Evolutionary conservation across 2,113 vertebrate species (phyloP).

Genomic region (Cavia aperea): DNA sequence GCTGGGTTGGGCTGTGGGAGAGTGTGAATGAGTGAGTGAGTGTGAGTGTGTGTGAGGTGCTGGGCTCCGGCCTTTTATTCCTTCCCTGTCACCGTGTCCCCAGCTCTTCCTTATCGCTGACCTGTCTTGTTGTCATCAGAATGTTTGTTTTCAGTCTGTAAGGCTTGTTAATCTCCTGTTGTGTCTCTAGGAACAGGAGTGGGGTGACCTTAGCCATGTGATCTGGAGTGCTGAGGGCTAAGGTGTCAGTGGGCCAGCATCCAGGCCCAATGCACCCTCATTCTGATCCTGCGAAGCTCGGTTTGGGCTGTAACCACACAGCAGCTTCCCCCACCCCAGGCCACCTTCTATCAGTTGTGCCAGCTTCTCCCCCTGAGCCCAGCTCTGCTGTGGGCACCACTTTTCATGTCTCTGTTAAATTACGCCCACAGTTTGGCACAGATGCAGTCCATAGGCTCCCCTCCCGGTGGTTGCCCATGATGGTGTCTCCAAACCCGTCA

Average conservation of each 20-base stretch:
- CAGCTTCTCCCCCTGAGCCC: background rate
- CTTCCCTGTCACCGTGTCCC: background rate
- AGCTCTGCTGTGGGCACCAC: background rate
- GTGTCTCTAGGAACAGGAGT: background rate
- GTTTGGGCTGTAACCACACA: background rate
- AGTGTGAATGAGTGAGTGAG: background rate
- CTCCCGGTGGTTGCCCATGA: rapidly evolving
- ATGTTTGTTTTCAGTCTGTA: background rate
- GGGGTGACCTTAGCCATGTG: too few species aligned
- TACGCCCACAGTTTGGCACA: too few species aligned
- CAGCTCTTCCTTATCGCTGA: background rate
- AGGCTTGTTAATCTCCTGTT: background rate
- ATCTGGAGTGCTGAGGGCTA: background rate
- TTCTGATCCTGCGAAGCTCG: background rate
- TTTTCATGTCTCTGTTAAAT: background rate
- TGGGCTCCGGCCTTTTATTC: conserved; percentile 14
- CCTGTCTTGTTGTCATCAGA: background rate
- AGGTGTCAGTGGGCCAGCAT: background rate
- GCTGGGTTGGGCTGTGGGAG: background rate
- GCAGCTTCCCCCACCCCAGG: background rate
- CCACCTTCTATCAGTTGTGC: background rate
- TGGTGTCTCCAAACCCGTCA: too few species aligned
- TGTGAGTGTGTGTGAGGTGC: background rate
- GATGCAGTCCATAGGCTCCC: too few species aligned
- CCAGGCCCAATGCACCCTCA: background rate